Percentiles rank a stretch among this genome's conserved stretches.
Evolutionary conservation across 2,113 vertebrate species (phyloP).

Genomic region (Stegostoma tigrinum): DNA sequence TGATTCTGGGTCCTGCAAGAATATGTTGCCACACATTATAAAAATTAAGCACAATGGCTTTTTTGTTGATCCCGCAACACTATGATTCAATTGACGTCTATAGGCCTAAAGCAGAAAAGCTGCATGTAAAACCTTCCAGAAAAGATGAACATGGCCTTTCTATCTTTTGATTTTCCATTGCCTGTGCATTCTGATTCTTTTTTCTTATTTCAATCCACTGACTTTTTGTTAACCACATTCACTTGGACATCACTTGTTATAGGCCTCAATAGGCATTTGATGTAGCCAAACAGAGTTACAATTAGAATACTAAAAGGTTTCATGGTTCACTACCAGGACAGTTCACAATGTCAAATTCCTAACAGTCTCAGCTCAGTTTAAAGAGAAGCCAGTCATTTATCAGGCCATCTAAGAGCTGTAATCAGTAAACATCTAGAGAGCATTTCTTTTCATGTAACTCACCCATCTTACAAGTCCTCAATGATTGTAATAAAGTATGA

Average conservation of each 20-base stretch:
- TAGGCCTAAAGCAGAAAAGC: neutral
- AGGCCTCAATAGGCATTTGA: constrained; percentile 34
- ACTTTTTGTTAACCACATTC: constrained; percentile 32
- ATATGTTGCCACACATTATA: neutral
- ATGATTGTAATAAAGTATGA: constrained; percentile 15
- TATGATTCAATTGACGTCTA: neutral
- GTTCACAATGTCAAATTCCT: constrained; percentile 37
- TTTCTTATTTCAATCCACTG: constrained; percentile 25
- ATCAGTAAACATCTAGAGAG: constrained; percentile 28
- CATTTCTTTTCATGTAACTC: constrained; percentile 35
- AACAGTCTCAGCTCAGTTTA: constrained; percentile 8
- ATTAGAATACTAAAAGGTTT: constrained; percentile 31
- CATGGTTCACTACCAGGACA: constrained; percentile 36
- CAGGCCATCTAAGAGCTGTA: constrained; percentile 27
- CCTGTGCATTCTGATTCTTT: neutral
- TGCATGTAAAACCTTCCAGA: neutral
- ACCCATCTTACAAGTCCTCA: neutral
- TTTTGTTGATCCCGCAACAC: neutral
- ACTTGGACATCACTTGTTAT: constrained; percentile 19
- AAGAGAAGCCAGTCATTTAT: constrained; percentile 14
- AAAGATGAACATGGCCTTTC: neutral
- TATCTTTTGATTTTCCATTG: constrained; percentile 9
- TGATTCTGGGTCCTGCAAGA: neutral
- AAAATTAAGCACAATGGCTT: neutral
- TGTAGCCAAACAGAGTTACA: constrained; percentile 34